A percentile compares a stretch with the other conserved stretches of the same genome.
These are phyloP conservation scores for Baronia brevicornis DNA, from an alignment of 2,888 invertebrate species.

Conservation along the genomic window DNA sequence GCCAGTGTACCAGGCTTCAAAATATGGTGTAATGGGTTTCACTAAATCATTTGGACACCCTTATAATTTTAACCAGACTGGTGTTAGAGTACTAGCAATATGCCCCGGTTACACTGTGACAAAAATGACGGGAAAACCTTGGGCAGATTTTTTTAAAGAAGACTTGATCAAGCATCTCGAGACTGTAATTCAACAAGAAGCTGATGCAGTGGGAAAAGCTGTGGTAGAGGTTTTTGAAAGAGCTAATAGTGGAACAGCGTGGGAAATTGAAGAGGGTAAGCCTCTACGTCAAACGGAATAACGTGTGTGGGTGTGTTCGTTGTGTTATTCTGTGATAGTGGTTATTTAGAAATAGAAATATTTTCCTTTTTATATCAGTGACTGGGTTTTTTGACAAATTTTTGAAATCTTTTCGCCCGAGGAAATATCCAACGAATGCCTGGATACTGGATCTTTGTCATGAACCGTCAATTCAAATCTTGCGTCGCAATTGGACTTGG, in stretches of 20 bases:
- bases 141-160: conserved; percentile 16
- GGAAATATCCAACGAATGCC: too few species aligned
- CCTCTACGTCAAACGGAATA: too few species aligned
- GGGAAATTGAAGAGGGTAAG: too few species aligned
- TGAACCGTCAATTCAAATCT: too few species aligned
- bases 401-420: too few species aligned
- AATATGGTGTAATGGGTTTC: conserved; percentile 65
- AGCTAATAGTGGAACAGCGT: conserved; percentile 57
- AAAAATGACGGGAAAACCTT: conserved; percentile 19
- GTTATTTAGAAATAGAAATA: too few species aligned
- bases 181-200: conserved; percentile 23
- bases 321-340: too few species aligned
- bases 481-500: too few species aligned
- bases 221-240: conserved; percentile 29
- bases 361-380: too few species aligned
- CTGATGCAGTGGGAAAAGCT: conserved; percentile 26
- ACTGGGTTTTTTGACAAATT: too few species aligned
- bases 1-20: conserved; percentile 74
- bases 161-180: conserved; percentile 12
- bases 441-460: too few species aligned
- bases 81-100: conserved; percentile 56
- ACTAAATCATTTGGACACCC: conserved; percentile 49
- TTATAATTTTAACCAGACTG: conserved; percentile 48
- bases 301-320: too few species aligned
- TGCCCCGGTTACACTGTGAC: conserved; percentile 60